A percentile compares a stretch with the other conserved stretches of the same genome.
Conservation (phyloP, 2,888 invertebrate genomes). For the Dysmachus trigonus region DNA sequence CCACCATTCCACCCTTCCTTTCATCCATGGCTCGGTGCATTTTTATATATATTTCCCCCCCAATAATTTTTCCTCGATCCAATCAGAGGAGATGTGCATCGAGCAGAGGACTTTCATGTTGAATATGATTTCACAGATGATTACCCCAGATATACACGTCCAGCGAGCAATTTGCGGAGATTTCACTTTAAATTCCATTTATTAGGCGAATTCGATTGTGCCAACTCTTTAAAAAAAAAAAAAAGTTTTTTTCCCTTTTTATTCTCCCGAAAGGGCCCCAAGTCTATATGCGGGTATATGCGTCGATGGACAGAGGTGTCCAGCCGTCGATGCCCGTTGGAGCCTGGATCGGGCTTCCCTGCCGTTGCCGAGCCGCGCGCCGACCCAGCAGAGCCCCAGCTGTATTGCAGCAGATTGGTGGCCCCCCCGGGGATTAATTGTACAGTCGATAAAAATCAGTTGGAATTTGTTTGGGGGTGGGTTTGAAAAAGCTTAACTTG, state of each 20-base stretch:
- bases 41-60: background rate
- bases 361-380: no score
- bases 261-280: background rate
- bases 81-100: slow-evolving; percentile 18
- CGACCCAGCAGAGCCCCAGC: background rate
- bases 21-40: background rate
- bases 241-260: background rate
- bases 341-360: background rate
- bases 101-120: slow-evolving; percentile 38
- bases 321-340: background rate
- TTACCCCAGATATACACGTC: slow-evolving; percentile 44
- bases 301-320: background rate
- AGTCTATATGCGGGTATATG: background rate
- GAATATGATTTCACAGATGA: slow-evolving; percentile 49
- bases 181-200: slow-evolving; percentile 47
- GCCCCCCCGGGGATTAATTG: slow-evolving; percentile 16
- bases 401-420: background rate
- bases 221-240: slow-evolving; percentile 20
- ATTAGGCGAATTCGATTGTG: slow-evolving; percentile 45
- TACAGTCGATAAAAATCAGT: slow-evolving; percentile 34
- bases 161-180: slow-evolving; percentile 47
- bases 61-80: slow-evolving; percentile 32
- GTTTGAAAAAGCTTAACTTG: slow-evolving; percentile 21
- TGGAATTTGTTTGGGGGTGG: slow-evolving; percentile 8
- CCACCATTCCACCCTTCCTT: background rate